Percentiles rank a stretch among this genome's conserved stretches.
These are phyloP conservation scores for Malurus cyaneus DNA, from an alignment of 2,113 vertebrate species.

Conservation along the genomic window DNA sequence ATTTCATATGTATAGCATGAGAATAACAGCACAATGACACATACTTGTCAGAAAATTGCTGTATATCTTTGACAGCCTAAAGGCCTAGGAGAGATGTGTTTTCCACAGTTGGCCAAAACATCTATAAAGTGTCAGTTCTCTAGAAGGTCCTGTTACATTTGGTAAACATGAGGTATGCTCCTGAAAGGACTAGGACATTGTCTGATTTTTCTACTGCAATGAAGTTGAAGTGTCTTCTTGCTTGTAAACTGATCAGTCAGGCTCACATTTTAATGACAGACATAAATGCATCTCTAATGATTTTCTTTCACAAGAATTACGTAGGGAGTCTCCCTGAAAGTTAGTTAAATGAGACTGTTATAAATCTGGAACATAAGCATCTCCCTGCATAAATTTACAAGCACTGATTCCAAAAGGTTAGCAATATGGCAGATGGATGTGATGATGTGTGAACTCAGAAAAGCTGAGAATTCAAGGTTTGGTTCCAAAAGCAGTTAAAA, in stretches of 20 bases:
- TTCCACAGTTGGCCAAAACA: neutral
- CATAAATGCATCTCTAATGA: neutral
- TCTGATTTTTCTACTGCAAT: neutral
- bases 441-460: constrained; percentile 5
- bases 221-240: neutral
- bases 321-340: neutral
- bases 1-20: neutral
- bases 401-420: constrained; percentile 17
- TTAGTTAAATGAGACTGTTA: neutral
- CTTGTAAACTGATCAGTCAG: neutral
- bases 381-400: constrained; percentile 38
- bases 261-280: neutral
- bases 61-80: neutral
- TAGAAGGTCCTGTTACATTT: neutral
- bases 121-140: neutral
- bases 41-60: neutral
- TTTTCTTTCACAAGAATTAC: neutral
- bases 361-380: constrained; percentile 15
- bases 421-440: neutral
- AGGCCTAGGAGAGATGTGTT: neutral
- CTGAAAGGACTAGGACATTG: neutral
- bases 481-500: constrained; percentile 37
- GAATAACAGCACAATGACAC: neutral
- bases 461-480: neutral
- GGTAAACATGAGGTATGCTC: neutral